Evolutionary conservation across 2,113 vertebrate genomes (phyloP), one percentile per base, ranked within the genome.

Genomic region (Nycticryphes semicollaris): DNA sequence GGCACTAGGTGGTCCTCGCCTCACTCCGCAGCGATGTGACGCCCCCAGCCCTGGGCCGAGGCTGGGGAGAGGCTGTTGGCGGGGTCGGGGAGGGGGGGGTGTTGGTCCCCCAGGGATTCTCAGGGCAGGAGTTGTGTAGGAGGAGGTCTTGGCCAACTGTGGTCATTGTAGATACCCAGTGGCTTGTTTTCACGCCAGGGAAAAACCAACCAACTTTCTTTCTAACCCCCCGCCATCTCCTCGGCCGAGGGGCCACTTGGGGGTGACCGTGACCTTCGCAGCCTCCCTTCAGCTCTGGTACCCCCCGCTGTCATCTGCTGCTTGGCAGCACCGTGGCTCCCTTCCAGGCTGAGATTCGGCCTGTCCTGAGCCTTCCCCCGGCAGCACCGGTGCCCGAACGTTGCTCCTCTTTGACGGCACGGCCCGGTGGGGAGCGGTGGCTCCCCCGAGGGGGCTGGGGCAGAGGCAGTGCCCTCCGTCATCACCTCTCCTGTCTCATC

Each of bases 1-100:
- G 90, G 84, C 81, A 0, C 63, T 88, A 91, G 90, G 87, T 94
- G 90, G 75, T 91, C 92, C 92, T 92, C 56, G 92, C 89, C 84
- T 96, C 96, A 81, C 89, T 92, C 93, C 94, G 87, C 92, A 91
- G 94, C 8, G 87, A 94, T 96, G 93, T 54, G 41, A 95, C 28
- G 19, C 45, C 76, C 39, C 69, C 74, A 33, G 60, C 74, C 56
- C 54, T 6, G 18, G 45, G 13, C 43, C 13, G 11, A 41, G 16
- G 43, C 43, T 10, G 41, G 15, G 43, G 43, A 14, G 16, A 45
- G 43, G 43, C 43, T 17, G 16, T 45, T 11, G n/a, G n/a, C n/a
- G 43, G 12, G 43, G 43, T 10, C 10, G 43, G 43, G 43, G 43
- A 43, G 13, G 15, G 43, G 14, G 43, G 43, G 15, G 43, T 10